Evolutionary conservation across 2,888 invertebrate species (phyloP), one percentile per base, ranked within the genome.

Genomic region (Ectropis crepuscularia): DNA sequence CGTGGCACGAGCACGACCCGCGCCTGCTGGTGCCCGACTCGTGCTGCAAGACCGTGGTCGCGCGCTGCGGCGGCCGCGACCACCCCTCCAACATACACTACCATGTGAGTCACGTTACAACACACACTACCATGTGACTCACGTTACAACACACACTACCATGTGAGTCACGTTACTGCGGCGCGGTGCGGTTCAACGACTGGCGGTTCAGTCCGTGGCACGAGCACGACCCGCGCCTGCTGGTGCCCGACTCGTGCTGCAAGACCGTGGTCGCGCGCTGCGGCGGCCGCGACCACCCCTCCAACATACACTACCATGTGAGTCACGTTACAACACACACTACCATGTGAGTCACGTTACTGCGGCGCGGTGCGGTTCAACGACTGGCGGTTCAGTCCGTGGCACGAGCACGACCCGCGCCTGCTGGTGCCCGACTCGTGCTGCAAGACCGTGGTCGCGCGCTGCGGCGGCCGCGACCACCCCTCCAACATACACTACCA

Each of bases 191-290:
- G 54, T 97, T 94, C 88, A 94, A 94, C 70, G 97, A 98, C 86
- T 98, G 98, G 98, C 89, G 94, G 45, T 86, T 90, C 69, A 97
- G 96, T 79, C 90, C 90, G 60, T 98, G 98, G 98, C 93, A 94
- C 81, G 89, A 88, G 74, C 93, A 94, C 78, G 93, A 94, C 78
- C 88, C 93, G 67, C 89, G 94, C 51, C 95, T 95, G 75, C 88
- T 95, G 67, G 97, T 97, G 67, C 98, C 98, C 2, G 97, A 97
- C 90, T 97, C 97, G 57, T 98, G 98, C 88, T 98, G 98, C 90
- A 96, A 95, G 82, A 95, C 96, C 0, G 87, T 94, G 54, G 90
- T 94, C 54, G 72, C 73, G 7, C 85, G 89, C 53, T 98, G 98
- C 88, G 94, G 95, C 64, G 85, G 94, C 87, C 89, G 96, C 64